These are phyloP conservation scores for Lepisosteus osseus DNA, from an alignment of 2,113 vertebrate genomes.

Conservation along the genomic window DNA sequence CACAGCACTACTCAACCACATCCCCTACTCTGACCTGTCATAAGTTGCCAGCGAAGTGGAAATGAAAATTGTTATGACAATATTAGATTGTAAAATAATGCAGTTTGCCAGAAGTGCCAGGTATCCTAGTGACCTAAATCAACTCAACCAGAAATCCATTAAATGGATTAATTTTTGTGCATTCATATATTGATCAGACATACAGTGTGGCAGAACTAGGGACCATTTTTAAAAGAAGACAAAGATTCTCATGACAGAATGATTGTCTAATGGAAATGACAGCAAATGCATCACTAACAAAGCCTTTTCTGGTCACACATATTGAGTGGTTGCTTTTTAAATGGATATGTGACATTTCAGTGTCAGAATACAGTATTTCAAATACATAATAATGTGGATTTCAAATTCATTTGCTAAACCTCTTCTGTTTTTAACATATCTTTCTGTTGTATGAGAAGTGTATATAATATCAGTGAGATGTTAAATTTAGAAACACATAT, in stretches of 20 bases:
- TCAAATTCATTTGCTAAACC: not conserved
- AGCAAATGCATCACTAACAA: conserved; percentile 58
- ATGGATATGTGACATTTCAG: conserved; percentile 42
- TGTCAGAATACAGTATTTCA: conserved; percentile 51
- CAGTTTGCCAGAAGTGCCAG: conserved; percentile 42
- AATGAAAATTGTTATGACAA: conserved; percentile 38
- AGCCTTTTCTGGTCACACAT: conserved; percentile 46
- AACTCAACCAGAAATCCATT: conserved; percentile 63
- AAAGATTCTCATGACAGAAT: conserved; percentile 40
- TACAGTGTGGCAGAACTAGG: conserved; percentile 26
- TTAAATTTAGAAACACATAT: too few relatives aligned
- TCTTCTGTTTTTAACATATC: not conserved
- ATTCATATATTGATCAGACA: conserved; percentile 58
- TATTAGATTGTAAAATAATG: conserved; percentile 46
- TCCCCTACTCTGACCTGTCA: conserved; percentile 18
- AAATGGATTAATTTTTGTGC: conserved; percentile 62
- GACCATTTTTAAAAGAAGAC: conserved; percentile 46
- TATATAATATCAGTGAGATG: too few relatives aligned
- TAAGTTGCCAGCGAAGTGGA: conserved; percentile 34
- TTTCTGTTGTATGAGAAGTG: too few relatives aligned
- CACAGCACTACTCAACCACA: conserved; percentile 20
- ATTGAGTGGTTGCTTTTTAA: conserved; percentile 46
- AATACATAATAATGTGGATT: not conserved
- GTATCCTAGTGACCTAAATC: conserved; percentile 55
- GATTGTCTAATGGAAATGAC: conserved; percentile 43